phyloP scores from a whole-genome alignment of 2,113 vertebrate species.

The Corythaixoides concolor region DNA sequence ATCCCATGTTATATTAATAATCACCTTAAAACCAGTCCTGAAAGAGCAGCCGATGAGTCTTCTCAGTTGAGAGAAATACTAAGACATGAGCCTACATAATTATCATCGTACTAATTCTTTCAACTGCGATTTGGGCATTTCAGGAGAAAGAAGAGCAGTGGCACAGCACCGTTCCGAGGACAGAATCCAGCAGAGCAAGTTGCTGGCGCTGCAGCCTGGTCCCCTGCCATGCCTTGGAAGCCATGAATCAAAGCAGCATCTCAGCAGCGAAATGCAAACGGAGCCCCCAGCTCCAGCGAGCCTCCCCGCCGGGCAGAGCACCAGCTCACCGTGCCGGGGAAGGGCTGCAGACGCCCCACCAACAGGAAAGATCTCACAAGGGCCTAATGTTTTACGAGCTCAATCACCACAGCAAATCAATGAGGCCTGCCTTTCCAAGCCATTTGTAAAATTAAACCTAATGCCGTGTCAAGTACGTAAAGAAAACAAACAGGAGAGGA shows the following conservation, averaged over 20 bases:
- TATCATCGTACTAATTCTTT: neutral
- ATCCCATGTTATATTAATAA: neutral
- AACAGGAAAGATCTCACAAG: neutral
- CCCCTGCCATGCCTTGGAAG: neutral
- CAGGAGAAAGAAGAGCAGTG: neutral
- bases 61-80: neutral
- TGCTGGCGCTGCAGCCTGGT: neutral
- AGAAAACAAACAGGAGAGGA: neutral
- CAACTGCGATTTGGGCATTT: neutral
- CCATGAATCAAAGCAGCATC: neutral
- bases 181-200: neutral
- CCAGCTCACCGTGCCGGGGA: rapidly evolving
- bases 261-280: rapidly evolving
- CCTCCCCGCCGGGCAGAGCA: rapidly evolving
- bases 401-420: neutral
- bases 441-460: neutral
- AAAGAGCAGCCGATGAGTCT: neutral
- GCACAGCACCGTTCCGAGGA: neutral
- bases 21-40: neutral
- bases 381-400: neutral
- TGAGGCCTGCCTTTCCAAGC: neutral
- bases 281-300: neutral
- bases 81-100: neutral
- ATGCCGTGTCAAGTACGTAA: neutral
- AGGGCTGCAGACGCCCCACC: rapidly evolving